Percentiles rank a stretch among this genome's conserved stretches.
Evolutionary conservation across 2,888 invertebrate species (phyloP).

Genomic region (Yponomeuta sedellus): DNA sequence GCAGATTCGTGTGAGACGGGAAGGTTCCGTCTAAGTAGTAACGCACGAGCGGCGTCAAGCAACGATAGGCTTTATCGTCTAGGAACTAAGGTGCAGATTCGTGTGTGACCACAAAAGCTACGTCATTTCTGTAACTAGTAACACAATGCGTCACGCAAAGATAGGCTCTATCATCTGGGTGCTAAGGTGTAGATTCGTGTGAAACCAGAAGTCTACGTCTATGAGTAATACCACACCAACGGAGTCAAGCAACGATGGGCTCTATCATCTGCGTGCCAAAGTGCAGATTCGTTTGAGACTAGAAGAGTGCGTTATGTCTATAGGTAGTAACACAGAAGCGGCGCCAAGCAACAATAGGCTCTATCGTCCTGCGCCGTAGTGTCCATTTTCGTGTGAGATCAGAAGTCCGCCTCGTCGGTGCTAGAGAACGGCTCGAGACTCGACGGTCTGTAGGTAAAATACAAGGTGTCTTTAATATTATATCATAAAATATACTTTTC

Average conservation of each 20-base stretch:
- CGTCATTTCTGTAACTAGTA: neutral
- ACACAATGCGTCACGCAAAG: too few species aligned
- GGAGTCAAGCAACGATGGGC: constrained; percentile 6
- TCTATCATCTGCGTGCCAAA: neutral
- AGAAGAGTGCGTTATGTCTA: neutral
- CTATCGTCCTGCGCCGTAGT: neutral
- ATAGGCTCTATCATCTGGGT: neutral
- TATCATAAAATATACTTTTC: too few species aligned
- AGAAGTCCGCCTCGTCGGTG: constrained; percentile 9
- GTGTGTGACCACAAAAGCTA: neutral
- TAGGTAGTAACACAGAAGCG: neutral
- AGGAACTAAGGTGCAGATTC: neutral
- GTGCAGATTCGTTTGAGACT: neutral
- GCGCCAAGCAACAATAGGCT: constrained; percentile 4
- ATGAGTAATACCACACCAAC: neutral
- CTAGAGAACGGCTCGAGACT: neutral
- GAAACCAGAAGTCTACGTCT: neutral
- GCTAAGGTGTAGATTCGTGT: neutral
- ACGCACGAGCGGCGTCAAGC: neutral
- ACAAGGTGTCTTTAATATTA: neutral
- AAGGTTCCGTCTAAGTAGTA: too few species aligned
- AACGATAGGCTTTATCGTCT: neutral
- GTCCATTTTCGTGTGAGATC: neutral
- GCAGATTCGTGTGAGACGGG: neutral
- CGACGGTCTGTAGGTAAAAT: neutral